Conservation (phyloP, 2,797 vertebrate genomes). For the Semotilus atromaculatus region DNA sequence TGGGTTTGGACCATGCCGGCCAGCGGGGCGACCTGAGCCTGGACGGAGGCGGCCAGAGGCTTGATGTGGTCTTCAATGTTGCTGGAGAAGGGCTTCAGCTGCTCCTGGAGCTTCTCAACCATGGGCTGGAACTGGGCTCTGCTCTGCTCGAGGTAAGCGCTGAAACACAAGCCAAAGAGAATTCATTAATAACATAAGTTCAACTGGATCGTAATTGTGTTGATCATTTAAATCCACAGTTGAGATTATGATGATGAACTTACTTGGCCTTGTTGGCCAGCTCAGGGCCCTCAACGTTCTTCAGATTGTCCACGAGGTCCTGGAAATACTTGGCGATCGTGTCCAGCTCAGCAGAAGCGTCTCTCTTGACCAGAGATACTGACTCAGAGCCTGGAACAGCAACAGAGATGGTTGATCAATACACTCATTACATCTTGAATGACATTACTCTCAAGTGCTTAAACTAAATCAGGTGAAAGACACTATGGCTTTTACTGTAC, state of each 20-base stretch:
- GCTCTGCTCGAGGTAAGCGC: conserved; percentile 70
- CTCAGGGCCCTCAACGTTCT: conserved; percentile 68
- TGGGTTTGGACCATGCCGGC: conserved; percentile 52
- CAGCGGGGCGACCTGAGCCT: conserved; percentile 58
- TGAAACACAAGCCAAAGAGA: conserved; percentile 38
- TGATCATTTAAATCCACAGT: background rate
- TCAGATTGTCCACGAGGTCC: conserved; percentile 68
- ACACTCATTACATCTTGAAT: background rate
- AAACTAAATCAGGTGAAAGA: conserved; percentile 19
- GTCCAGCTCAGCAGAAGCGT: conserved; percentile 64
- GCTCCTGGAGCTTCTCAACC: conserved; percentile 69
- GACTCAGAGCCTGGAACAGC: conserved; percentile 65
- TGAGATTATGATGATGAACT: conserved; percentile 45
- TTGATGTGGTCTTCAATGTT: conserved; percentile 64
- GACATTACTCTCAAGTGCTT: conserved; percentile 1
- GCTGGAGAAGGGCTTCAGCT: conserved; percentile 65
- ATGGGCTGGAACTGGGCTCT: conserved; percentile 69
- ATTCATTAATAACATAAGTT: background rate
- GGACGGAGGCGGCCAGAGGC: conserved; percentile 62
- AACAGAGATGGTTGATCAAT: conserved; percentile 25
- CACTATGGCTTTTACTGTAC: background rate
- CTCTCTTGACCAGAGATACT: conserved; percentile 69
- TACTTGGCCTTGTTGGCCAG: conserved; percentile 72
- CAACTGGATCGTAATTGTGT: background rate
- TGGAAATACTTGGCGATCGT: conserved; percentile 63